Evolutionary conservation across 2,113 vertebrate species (phyloP).

Genomic region (Maccullochella peelii): DNA sequence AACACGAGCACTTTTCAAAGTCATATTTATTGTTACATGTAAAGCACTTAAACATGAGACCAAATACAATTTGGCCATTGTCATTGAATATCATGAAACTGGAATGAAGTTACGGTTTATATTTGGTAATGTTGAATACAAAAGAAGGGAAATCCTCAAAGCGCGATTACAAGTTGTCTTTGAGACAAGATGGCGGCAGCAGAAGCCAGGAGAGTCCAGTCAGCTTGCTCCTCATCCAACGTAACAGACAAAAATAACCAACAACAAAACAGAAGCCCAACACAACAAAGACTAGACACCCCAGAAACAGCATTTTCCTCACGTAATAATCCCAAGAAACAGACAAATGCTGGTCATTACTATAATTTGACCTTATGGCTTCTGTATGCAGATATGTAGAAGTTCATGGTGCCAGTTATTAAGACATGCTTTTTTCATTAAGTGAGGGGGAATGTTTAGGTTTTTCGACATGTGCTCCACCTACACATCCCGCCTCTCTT

Average conservation of each 20-base stretch:
- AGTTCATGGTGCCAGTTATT: conserved; percentile 56
- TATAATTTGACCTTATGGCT: conserved; percentile 58
- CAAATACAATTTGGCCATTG: conserved; percentile 83
- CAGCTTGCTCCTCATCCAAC: conserved; percentile 55
- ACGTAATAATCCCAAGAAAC: conserved; percentile 61
- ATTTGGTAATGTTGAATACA: conserved; percentile 74
- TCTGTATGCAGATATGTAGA: conserved; percentile 66
- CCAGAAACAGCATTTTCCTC: conserved; percentile 57
- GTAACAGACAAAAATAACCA: conserved; percentile 33
- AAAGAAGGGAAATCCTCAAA: conserved; percentile 55
- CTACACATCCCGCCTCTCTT: conserved; percentile 24
- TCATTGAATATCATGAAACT: conserved; percentile 75
- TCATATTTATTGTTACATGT: conserved; percentile 78
- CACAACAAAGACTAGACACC: conserved; percentile 43
- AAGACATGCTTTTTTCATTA: conserved; percentile 53
- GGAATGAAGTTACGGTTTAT: conserved; percentile 71
- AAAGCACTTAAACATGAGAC: conserved; percentile 83
- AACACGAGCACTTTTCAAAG: conserved; percentile 68
- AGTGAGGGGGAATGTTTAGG: conserved; percentile 31
- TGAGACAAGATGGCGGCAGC: conserved; percentile 69
- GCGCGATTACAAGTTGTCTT: conserved; percentile 43
- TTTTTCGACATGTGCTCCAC: conserved; percentile 35
- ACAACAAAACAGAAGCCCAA: conserved; percentile 19
- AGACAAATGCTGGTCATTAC: conserved; percentile 49
- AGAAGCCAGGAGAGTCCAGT: conserved; percentile 65